Evolutionary conservation across 1,140 invertebrate species (phyloP).

Genomic region (Prorops nasuta): DNA sequence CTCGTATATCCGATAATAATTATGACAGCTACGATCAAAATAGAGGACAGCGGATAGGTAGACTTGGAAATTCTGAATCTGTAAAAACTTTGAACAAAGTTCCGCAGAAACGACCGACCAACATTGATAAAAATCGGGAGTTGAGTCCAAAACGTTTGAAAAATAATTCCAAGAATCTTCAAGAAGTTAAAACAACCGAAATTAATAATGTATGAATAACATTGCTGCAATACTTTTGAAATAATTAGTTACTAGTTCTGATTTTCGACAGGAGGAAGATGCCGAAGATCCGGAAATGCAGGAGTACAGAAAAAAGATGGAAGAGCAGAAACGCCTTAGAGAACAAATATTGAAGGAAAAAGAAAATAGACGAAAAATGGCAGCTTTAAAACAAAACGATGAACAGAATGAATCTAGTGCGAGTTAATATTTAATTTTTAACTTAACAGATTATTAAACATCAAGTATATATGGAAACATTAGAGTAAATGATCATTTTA

Average conservation of each 20-base stretch:
- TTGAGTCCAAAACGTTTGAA: conserved; percentile 33
- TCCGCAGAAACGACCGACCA: conserved; percentile 1
- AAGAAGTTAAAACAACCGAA: conserved; percentile 23
- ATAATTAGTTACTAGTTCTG: too few relatives aligned
- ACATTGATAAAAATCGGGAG: conserved; percentile 5
- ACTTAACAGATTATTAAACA: too few relatives aligned
- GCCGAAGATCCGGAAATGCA: conserved; percentile 65
- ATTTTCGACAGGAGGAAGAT: too few relatives aligned
- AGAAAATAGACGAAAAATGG: conserved; percentile 62
- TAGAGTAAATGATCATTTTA: too few relatives aligned
- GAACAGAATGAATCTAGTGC: conserved; percentile 21
- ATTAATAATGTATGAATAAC: conserved; percentile 8
- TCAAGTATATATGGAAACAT: too few relatives aligned
- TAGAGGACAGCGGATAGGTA: conserved; percentile 27
- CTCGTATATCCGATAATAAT: neutral
- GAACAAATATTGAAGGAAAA: conserved; percentile 63
- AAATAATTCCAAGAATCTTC: conserved; percentile 27
- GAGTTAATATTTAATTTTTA: conserved; percentile 32
- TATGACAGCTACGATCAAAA: conserved; percentile 32
- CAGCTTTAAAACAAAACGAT: conserved; percentile 52
- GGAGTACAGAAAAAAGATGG: conserved; percentile 64
- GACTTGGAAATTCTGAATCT: too few relatives aligned
- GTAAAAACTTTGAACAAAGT: neutral
- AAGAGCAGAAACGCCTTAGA: conserved; percentile 64
- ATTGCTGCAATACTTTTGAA: conserved; percentile 11